phyloP scores from a whole-genome alignment of 35 echinoderm and acorn worm species.

The Anneissia japonica region DNA sequence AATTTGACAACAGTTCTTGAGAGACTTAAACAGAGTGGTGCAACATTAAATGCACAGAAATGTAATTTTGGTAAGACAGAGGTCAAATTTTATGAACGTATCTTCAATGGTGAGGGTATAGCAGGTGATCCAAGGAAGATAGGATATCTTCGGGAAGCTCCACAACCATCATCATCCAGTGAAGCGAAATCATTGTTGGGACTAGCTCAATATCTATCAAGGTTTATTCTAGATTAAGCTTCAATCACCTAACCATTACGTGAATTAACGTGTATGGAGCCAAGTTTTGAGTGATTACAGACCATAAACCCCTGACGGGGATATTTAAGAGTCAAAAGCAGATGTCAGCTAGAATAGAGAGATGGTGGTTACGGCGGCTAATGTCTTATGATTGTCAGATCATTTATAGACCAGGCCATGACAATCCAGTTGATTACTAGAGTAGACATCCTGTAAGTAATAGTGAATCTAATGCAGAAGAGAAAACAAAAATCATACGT shows the following conservation, averaged over 20 bases:
- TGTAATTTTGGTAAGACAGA: neutral
- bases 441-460: conserved; percentile 10
- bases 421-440: conserved; percentile 44
- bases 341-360: conserved; percentile 33
- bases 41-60: neutral
- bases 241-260: conserved; percentile 24
- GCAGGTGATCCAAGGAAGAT: neutral
- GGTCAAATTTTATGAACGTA: neutral
- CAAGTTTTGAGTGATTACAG: conserved; percentile 27
- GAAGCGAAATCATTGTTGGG: conserved; percentile 36
- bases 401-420: conserved; percentile 29
- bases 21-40: neutral
- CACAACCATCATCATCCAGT: neutral
- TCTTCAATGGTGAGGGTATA: neutral
- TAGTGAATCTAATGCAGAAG: neutral
- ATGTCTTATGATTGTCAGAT: conserved; percentile 28
- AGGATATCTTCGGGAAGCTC: neutral
- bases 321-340: conserved; percentile 21
- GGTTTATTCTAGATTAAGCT: conserved; percentile 24
- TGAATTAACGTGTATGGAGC: conserved; percentile 32
- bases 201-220: conserved; percentile 16
- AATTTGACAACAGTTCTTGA: conserved; percentile 25
- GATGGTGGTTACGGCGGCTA: conserved; percentile 40
- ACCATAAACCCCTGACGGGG: conserved; percentile 32
- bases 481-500: neutral